Conservation (phyloP, 2,113 vertebrate species). For the Thermophis baileyi region DNA sequence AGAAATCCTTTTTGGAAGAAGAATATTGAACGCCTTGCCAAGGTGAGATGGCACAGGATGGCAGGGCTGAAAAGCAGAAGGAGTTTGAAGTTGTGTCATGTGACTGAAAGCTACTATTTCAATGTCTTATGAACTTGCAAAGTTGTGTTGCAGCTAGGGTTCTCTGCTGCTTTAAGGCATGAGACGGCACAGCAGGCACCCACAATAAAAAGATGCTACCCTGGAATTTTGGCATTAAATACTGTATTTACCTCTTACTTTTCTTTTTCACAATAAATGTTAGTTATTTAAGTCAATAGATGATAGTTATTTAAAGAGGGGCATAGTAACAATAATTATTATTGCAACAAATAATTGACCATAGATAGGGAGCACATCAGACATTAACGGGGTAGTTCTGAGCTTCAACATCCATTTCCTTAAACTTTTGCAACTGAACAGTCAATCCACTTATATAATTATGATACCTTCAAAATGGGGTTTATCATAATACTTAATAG, state of each 20-base stretch:
- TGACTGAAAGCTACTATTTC: not conserved
- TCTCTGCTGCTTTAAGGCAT: not conserved
- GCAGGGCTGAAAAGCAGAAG: not conserved
- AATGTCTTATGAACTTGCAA: not conserved
- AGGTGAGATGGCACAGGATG: not conserved
- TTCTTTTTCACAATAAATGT: not conserved
- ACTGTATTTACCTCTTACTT: not conserved
- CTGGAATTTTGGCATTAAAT: not conserved
- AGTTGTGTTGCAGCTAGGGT: not conserved
- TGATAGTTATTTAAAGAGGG: not conserved
- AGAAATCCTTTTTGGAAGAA: not conserved
- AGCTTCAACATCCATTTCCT: not conserved
- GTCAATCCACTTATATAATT: not conserved
- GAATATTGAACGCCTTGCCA: not conserved
- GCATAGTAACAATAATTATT: not conserved
- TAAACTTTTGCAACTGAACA: not conserved
- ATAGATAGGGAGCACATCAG: not conserved
- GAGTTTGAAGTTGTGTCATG: not conserved
- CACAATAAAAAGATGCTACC: not conserved
- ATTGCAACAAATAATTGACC: not conserved
- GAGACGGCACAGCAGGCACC: not conserved
- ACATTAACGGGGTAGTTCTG: not conserved
- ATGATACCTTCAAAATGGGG: not conserved
- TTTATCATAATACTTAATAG: not conserved
- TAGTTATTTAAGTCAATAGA: not conserved